Evolutionary conservation across 2,113 vertebrate genomes (phyloP).

Genomic region (Diglossa brunneiventris): DNA sequence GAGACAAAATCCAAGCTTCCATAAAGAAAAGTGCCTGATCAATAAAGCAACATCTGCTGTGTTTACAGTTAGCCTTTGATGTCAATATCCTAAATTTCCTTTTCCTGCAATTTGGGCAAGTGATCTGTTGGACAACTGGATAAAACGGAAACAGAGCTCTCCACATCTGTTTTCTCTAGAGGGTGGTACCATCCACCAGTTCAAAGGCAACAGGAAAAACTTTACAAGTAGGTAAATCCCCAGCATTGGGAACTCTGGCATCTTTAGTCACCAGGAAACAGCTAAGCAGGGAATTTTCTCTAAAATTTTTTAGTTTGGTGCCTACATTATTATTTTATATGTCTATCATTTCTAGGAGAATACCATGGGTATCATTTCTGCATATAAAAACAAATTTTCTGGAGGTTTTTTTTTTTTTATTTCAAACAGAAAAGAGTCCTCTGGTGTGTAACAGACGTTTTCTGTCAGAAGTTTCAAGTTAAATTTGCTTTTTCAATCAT

Average conservation of each 20-base stretch:
- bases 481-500: background rate
- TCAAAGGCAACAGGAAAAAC: background rate
- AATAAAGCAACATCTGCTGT: background rate
- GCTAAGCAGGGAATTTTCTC: background rate
- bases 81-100: background rate
- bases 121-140: background rate
- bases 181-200: rapidly evolving
- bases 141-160: background rate
- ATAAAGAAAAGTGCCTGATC: background rate
- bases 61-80: background rate
- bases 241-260: background rate
- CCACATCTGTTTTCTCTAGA: background rate
- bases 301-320: background rate
- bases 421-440: background rate
- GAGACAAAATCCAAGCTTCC: background rate
- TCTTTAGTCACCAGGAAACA: background rate
- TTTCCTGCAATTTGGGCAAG: background rate
- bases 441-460: background rate
- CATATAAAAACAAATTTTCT: background rate
- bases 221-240: background rate
- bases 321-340: background rate
- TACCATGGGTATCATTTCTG: background rate
- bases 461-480: background rate
- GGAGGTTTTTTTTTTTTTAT: background rate
- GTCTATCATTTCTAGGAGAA: background rate